Conservation (phyloP, 2,113 vertebrate genomes). For the Emydocephalus ijimae region DNA sequence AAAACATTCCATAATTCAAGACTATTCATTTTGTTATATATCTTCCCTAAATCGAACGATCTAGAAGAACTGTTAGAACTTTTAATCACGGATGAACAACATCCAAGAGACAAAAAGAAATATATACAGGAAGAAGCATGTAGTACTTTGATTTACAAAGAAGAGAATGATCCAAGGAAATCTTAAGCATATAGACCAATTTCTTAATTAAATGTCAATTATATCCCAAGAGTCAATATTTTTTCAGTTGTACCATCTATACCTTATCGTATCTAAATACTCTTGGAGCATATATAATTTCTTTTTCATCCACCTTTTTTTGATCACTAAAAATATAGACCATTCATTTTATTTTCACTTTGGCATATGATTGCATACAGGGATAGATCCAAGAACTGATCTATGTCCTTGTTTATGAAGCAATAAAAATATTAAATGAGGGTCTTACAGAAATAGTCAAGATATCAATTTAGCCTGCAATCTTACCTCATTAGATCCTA, state of each 20-base stretch:
- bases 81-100: not conserved
- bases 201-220: not conserved
- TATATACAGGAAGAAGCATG: not conserved
- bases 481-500: not conserved
- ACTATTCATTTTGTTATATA: not conserved
- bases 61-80: not conserved
- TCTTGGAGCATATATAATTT: not conserved
- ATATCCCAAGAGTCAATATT: too few species aligned
- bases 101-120: not conserved
- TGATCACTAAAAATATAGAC: not conserved
- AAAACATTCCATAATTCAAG: not conserved
- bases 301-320: not conserved
- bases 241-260: too few species aligned
- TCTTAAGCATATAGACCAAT: not conserved
- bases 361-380: not conserved
- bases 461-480: not conserved
- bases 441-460: not conserved
- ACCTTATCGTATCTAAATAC: not conserved
- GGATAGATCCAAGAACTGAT: not conserved
- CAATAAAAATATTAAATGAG: not conserved
- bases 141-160: not conserved
- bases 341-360: not conserved
- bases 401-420: not conserved
- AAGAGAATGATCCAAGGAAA: not conserved
- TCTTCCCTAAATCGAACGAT: not conserved